Evolutionary conservation across 2,113 vertebrate species (phyloP), one percentile per base, ranked within the genome.

Genomic region (Nannospalax galili): DNA sequence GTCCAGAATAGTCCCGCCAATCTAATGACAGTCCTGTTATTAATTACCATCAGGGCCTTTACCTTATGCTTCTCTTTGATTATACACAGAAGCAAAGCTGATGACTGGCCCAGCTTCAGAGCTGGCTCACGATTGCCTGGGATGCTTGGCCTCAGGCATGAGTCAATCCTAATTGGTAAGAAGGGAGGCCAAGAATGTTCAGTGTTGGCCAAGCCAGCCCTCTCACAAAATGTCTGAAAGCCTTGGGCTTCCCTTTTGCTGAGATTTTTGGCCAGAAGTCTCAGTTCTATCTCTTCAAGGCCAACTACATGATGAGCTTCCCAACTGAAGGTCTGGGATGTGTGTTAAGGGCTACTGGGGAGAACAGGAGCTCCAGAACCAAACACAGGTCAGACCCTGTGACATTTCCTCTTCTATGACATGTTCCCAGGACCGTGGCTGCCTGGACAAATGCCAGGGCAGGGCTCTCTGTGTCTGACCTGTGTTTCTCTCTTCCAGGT

Each of bases 401-500:
- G 60, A 37, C 65, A 45, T 45, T 15, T 16, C 35, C 60, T 48
- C 28, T 85, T 75, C 37, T 88, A 37, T 1, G 58, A 48, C 32
- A 5, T 0, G 26, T 3, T 56, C 20, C 16, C 12, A 8, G 35
- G 42, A 84, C 28, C 12, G 30, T 93, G 62, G 22, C 45, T 16
- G 1, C 16, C 32, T 62, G 16, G 0, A 19, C 12, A 48, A 80
- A 67, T 10, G 5, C 32, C 7, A 28, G 17, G 56, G 15, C 7
- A 32, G 52, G 32, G 78, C 35, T 65, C 58, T 28, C 20, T 12
- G 11, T 7, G 24, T 79, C 4, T 95, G 77, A 96, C 56, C 42
- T 88, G 93, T 20, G 74, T 84, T 74, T 92, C 37, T 97, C 81
- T 97, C 69, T 96, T 65, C 2, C 89, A 98, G 98, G 96, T 98